Base-by-base conservation (phyloP, 2,113 vertebrate genomes). In the Pithys albifrons region DNA sequence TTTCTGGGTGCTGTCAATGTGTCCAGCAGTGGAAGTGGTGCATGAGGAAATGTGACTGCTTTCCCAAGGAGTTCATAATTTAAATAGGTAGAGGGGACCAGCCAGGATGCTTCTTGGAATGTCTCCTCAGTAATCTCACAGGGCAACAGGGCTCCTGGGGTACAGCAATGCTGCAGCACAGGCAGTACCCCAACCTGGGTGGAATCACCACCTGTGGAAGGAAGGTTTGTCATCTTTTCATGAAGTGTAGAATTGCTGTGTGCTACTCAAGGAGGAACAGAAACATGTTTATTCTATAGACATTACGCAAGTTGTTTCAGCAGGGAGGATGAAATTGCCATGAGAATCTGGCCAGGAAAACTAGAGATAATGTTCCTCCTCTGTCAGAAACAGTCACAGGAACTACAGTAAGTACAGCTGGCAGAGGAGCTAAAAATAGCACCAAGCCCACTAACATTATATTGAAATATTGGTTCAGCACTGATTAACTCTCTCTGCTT, bases 361-460 rank as follows among this genome's bases (percentile, higher is more conserved):
- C 27, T 25, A 6, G 55, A 88, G 46, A 41, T 52, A 31, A 64
- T 37, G 28, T 14, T 93, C 45, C 14, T 31, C 11, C 62, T 82
- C 52, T 66, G 59, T 70, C 91, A 80, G 28, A 91, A 91, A 61
- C 31, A 91, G 65, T 69, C 70, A 49, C 76, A 20, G 73, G 65
- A 94, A 7, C 57, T 87, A 20, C 52, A 74, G 31, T 17, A 74
- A 82, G 20, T 24, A 33, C 55, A 45, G 52, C 83, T 89, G 86
- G 83, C 65, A 92, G 85, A 80, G 33, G 33, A 33, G 33, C 92
- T 95, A 88, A 93, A 94, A 91, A 85, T 89, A 97, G 41, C 85
- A 83, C 23, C 12, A 37, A 85, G 71, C 75, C 54, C 37, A 6
- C 62, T 43, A 70, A 66, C 48, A 19, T 77, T 51, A 33, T 84